phyloP scores from a whole-genome alignment of 2,113 vertebrate species.

The Daphoenositta chrysoptera region DNA sequence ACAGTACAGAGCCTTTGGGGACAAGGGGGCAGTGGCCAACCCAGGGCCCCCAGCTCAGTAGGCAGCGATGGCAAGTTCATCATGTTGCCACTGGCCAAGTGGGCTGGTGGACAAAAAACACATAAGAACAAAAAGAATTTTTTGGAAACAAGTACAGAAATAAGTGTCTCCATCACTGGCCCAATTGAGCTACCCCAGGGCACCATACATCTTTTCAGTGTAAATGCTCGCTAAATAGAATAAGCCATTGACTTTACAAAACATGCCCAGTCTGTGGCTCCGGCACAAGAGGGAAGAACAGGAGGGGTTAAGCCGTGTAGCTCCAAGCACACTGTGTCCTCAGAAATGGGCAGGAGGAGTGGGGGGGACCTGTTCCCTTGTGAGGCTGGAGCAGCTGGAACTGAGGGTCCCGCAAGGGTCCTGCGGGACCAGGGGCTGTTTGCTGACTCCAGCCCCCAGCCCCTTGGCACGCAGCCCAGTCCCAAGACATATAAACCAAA shows the following conservation, averaged over 20 bases:
- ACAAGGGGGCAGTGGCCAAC: background rate
- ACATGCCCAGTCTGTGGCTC: background rate
- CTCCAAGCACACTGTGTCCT: background rate
- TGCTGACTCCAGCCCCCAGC: conserved; percentile 1
- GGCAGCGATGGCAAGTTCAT: background rate
- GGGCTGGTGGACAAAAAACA: background rate
- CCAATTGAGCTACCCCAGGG: background rate
- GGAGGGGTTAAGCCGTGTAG: background rate
- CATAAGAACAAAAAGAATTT: rapidly evolving
- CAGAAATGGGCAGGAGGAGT: background rate
- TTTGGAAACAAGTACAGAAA: background rate
- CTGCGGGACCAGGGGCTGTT: background rate
- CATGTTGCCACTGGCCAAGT: background rate
- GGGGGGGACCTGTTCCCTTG: background rate
- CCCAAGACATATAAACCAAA: conserved; percentile 57
- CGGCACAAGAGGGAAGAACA: background rate
- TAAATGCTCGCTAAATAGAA: background rate
- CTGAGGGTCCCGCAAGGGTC: background rate
- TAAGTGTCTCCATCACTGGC: background rate
- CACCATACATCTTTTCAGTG: background rate
- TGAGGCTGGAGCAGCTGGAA: conserved; percentile 16
- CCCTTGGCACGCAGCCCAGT: conserved; percentile 46
- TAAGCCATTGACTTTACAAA: background rate
- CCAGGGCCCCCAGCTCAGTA: background rate
- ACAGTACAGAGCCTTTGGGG: background rate